Percentiles rank a stretch among this genome's conserved stretches.
These are phyloP conservation scores for Telenomus remus DNA, from an alignment of 1,140 invertebrate species.

Conservation along the genomic window DNA sequence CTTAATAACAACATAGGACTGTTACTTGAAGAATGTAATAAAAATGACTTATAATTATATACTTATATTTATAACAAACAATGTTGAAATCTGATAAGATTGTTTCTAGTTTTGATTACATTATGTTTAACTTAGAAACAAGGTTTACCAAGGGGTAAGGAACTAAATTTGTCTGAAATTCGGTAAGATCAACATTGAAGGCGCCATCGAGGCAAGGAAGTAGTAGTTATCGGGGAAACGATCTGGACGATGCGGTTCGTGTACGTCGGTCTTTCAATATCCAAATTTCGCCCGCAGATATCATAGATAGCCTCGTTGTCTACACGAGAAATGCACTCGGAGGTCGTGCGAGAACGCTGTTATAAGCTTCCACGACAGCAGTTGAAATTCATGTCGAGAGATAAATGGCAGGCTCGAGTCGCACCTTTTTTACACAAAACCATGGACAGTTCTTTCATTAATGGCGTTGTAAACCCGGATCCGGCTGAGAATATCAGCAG, in stretches of 20 bases:
- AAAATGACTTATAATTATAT: too few relatives aligned
- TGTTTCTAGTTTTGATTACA: not conserved
- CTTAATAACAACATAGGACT: too few relatives aligned
- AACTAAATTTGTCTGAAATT: slow-evolving; percentile 80
- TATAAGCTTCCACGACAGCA: slow-evolving; percentile 92
- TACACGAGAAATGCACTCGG: slow-evolving; percentile 86
- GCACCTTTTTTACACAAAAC: slow-evolving; percentile 78
- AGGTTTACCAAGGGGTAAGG: slow-evolving; percentile 73
- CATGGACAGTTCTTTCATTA: slow-evolving; percentile 84
- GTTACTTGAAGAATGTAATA: too few relatives aligned
- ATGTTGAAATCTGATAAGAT: not conserved
- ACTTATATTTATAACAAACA: too few relatives aligned
- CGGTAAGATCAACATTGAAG: slow-evolving; percentile 81
- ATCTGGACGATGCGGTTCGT: slow-evolving; percentile 80
- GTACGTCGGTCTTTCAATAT: slow-evolving; percentile 80
- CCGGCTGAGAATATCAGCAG: slow-evolving; percentile 80
- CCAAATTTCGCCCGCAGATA: slow-evolving; percentile 79
- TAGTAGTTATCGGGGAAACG: slow-evolving; percentile 81
- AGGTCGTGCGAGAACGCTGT: slow-evolving; percentile 86
- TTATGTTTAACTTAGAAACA: slow-evolving; percentile 71
- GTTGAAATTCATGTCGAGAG: slow-evolving; percentile 83
- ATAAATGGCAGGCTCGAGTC: slow-evolving; percentile 82
- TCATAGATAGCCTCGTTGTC: slow-evolving; percentile 91
- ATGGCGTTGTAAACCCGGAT: slow-evolving; percentile 86
- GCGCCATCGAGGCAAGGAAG: slow-evolving; percentile 80